These are phyloP conservation scores for Stramonita haemastoma DNA, from an alignment of 2,888 invertebrate genomes.

Conservation along the genomic window DNA sequence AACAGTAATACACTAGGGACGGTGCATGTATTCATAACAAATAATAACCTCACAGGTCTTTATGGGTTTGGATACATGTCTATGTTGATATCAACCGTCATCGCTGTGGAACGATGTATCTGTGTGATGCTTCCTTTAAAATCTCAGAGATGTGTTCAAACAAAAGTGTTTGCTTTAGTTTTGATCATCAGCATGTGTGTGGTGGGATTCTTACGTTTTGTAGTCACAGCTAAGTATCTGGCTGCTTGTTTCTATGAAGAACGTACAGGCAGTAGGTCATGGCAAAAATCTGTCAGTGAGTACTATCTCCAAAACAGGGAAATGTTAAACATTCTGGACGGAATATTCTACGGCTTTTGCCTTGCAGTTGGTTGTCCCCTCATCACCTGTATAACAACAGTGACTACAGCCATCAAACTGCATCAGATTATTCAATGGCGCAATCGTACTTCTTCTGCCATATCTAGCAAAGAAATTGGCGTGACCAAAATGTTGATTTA, in stretches of 20 bases:
- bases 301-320: slow-evolving; percentile 12
- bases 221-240: neutral
- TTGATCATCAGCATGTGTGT: neutral
- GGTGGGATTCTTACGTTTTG: neutral
- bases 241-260: slow-evolving; percentile 1
- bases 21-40: neutral
- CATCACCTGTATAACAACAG: neutral
- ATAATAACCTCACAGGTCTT: slow-evolving; percentile 27
- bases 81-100: slow-evolving; percentile 1
- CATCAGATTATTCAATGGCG: neutral
- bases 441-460: neutral
- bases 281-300: neutral
- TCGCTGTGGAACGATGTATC: slow-evolving; percentile 25
- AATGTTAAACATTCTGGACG: neutral
- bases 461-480: neutral
- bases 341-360: slow-evolving; percentile 22
- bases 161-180: neutral
- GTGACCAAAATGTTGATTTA: slow-evolving; percentile 30
- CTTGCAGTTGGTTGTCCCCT: neutral
- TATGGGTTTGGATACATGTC: slow-evolving; percentile 30
- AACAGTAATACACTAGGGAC: neutral
- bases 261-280: neutral
- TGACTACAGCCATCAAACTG: slow-evolving; percentile 21
- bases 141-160: neutral
- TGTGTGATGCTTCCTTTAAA: slow-evolving; percentile 32